Conservation (phyloP, 92 coral and sea anemone genomes). For the Umimayanthus kanabou region DNA sequence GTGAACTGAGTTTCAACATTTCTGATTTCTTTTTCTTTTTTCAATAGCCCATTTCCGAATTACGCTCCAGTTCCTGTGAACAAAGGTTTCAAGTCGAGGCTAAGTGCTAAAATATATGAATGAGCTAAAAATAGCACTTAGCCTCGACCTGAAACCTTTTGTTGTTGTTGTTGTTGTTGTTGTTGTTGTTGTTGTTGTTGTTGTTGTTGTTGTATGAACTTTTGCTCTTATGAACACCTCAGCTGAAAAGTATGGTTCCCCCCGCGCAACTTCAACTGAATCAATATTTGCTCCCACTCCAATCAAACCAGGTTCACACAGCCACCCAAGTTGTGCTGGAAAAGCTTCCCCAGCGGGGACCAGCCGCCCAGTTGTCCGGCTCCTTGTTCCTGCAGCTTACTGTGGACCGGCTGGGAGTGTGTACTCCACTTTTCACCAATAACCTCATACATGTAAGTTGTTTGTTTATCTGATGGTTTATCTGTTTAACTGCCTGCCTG, state of each 20-base stretch:
- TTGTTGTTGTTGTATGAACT: neutral
- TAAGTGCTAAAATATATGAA: no score
- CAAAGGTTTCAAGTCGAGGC: no score
- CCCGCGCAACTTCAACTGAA: neutral
- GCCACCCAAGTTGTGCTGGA: conserved; percentile 98
- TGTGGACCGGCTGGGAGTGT: conserved; percentile 90
- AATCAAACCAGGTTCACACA: conserved; percentile 75
- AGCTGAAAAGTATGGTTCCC: neutral
- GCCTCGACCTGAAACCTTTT: no score
- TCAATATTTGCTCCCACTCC: neutral
- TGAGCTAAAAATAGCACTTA: no score
- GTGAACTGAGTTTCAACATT: no score
- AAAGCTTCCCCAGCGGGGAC: conserved; percentile 90
- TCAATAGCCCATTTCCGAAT: no score
- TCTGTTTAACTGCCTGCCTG: neutral
- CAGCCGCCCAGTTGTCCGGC: conserved; percentile 91
- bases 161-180: no score
- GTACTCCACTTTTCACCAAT: conserved; percentile 79
- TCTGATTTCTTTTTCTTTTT: no score
- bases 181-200: no score
- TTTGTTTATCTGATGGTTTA: neutral
- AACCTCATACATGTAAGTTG: conserved; percentile 59
- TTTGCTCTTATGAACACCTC: neutral
- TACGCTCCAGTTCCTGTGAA: no score
- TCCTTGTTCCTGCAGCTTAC: conserved; percentile 94